A percentile compares a stretch with the other conserved stretches of the same genome.
Evolutionary conservation across 2,797 vertebrate species (phyloP).

Genomic region (Mormyrus hasselquistii): DNA sequence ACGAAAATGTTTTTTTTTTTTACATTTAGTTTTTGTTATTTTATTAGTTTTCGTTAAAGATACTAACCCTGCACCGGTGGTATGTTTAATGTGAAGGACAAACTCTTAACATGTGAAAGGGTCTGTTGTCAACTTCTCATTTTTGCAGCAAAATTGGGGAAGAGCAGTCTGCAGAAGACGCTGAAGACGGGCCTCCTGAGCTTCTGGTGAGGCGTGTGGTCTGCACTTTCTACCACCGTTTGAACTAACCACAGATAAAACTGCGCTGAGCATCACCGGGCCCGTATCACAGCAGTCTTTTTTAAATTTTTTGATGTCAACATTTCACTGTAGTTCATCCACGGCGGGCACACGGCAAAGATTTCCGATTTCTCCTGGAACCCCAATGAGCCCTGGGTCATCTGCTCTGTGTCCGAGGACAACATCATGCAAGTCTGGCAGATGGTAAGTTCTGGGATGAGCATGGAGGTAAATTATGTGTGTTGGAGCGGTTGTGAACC

Average conservation of each 20-base stretch:
- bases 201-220: slow-evolving; percentile 65
- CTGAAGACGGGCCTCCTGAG: slow-evolving; percentile 89
- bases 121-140: not conserved
- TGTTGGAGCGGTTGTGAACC: not conserved
- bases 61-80: not conserved
- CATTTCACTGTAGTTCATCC: slow-evolving; percentile 74
- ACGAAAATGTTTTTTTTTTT: not conserved
- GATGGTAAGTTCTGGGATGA: slow-evolving; percentile 66
- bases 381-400: slow-evolving; percentile 90
- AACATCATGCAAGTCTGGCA: slow-evolving; percentile 98
- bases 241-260: not conserved
- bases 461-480: not conserved
- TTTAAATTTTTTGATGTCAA: not conserved
- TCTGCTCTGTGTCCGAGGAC: slow-evolving; percentile 92
- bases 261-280: not conserved
- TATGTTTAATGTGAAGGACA: not conserved
- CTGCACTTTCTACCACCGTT: not conserved
- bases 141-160: slow-evolving; percentile 86
- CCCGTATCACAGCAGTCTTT: not conserved
- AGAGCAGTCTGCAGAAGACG: slow-evolving; percentile 88
- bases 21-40: not conserved
- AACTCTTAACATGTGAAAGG: not conserved
- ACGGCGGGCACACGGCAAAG: slow-evolving; percentile 91
- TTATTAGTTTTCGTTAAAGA: not conserved
- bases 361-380: slow-evolving; percentile 97